Base-by-base conservation (phyloP, 2,888 invertebrate species). In the Thereva nobilitata region DNA sequence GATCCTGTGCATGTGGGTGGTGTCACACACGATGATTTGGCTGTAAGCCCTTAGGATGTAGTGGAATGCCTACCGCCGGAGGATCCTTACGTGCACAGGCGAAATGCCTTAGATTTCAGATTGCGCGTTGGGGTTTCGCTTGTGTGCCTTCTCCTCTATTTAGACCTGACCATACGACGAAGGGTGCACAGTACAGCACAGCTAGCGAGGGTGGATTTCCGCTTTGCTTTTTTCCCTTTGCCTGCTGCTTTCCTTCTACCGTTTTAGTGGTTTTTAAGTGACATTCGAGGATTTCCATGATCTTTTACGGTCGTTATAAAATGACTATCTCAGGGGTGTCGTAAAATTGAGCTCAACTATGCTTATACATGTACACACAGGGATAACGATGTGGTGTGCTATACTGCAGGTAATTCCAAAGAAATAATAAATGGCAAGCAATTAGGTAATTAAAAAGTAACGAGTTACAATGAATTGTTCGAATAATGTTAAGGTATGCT, bases 181-280 rank as follows among this genome's bases (percentile, higher is more conserved):
- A 34, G 52, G 23, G 23, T 23, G 23, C 23, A 35, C 52, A 35
- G 7, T 3, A n/a, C 23, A 23, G 23, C 23, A n/a, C n/a, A n/a
- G 23, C 23, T 23, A 23, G 34, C 12, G n/a, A 10, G 52, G 52
- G 52, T 34, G 52, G n/a, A 23, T 6, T 52, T 34, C n/a, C 52
- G 6, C 35, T 52, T n/a, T 9, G 49, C 10, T 9, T 49, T 50
- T 50, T 38, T 38, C 34, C 49, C 40, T 45, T 54, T 9, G 9
- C 42, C n/a, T 53, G 38, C 23, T 56, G 42, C 50, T 35, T 64
- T 64, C 23, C 23, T 40, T 44, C 34, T 42, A 44, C 34, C 23
- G 23, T 56, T 67, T 64, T 64, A 64, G 57, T 64, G 64, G 52
- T 57, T 64, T 59, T 64, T 67, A 67, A 67, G 52, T 64, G 67